Base-by-base conservation (phyloP, 2,888 invertebrate species). In the Eupithecia subfuscata region DNA sequence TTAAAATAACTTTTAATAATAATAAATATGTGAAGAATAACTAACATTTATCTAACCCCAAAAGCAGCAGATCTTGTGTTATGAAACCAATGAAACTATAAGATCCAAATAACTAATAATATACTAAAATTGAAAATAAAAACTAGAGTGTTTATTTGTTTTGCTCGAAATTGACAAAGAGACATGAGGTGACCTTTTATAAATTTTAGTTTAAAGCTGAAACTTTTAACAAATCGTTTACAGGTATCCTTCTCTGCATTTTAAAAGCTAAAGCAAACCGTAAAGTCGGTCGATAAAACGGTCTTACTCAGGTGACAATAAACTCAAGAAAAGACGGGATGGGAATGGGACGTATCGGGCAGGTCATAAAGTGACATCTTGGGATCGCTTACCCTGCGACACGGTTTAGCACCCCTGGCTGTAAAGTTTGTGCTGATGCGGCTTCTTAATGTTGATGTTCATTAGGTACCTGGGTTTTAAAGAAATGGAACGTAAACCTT, bases 301-400 rank as follows among this genome's bases (percentile, higher is more conserved):
- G 87, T 88, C 92, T 93, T 92, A 93, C 90, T 92, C 93, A 93
- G 94, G 92, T 91, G 91, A 87, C 92, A 85, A 90, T 94, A 93
- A 94, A 94, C 84, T 83, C 87, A 89, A 81, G 78, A 88, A 88
- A 87, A 85, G 74, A 25, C 67, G 76, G 80, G 74, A 81, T 40
- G 65, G 82, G 77, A 78, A 56, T 56, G 12, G 56, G 25, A 60
- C 60, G 90, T 88, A 87, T 89, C 87, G 87, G 82, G 85, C 82
- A 80, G 88, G 82, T 93, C 92, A 93, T 94, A 93, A 94, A 93
- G 86, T 82, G 84, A 86, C 87, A 88, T 87, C 88, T 85, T 79
- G 80, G 88, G 86, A 87, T 82, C 89, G 93, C 92, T 91, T 88
- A 91, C 89, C 79, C 81, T 77, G 88, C 88, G 83, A 82, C 83